Conservation (phyloP, 2,888 invertebrate genomes). For the Myathropa florea region DNA sequence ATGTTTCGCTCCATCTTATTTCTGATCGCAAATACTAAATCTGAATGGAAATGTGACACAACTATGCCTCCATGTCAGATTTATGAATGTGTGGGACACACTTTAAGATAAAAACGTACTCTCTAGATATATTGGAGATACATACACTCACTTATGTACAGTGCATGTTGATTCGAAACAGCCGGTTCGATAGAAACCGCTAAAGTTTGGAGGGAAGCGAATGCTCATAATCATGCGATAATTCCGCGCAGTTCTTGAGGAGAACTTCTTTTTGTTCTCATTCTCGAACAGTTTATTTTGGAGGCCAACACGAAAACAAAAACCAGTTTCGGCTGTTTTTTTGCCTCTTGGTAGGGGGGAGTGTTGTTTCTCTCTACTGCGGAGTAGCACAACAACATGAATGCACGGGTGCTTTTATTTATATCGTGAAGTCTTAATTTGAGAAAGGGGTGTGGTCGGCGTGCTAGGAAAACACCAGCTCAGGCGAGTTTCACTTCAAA, state of each 20-base stretch:
- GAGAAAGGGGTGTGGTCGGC: conserved; percentile 38
- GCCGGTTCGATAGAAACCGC: not conserved
- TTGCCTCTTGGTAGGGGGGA: not conserved
- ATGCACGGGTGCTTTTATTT: not conserved
- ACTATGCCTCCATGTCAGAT: not conserved
- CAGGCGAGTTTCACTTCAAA: not conserved
- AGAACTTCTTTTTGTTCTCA: not conserved
- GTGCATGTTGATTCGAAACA: not conserved
- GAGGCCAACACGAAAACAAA: conserved; percentile 19
- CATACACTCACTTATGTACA: not conserved
- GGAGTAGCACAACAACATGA: conserved; percentile 2
- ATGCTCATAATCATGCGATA: not conserved
- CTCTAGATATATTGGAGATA: not conserved
- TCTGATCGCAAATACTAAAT: not conserved
- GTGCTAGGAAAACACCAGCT: not conserved
- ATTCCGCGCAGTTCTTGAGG: not conserved
- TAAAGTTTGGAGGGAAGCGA: not conserved
- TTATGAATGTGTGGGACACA: not conserved
- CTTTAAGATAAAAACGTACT: not conserved
- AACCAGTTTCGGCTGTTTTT: conserved; percentile 20
- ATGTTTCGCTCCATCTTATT: not conserved
- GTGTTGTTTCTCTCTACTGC: conserved; percentile 15
- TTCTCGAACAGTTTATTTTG: not conserved
- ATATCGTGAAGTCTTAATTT: not conserved
- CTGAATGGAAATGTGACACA: not conserved